Evolutionary conservation across 2,888 invertebrate species (phyloP).

Genomic region (Caradrina clavipalpis): DNA sequence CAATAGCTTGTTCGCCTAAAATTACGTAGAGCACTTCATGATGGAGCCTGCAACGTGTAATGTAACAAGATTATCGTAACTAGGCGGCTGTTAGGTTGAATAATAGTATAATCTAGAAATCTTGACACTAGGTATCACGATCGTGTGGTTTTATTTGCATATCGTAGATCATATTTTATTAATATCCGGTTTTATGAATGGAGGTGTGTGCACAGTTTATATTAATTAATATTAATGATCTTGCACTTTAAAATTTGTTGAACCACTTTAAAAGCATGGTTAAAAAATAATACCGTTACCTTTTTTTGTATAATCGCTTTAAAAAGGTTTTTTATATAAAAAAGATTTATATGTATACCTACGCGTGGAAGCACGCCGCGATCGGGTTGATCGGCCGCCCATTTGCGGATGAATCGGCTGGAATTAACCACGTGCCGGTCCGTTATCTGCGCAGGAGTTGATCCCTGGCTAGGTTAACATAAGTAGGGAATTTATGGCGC

Average conservation of each 20-base stretch:
- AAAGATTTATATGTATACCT: not conserved
- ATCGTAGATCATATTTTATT: constrained; percentile 9
- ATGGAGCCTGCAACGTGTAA: constrained; percentile 20
- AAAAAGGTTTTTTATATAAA: not conserved
- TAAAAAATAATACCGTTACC: too few relatives aligned
- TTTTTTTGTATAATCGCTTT: too few relatives aligned
- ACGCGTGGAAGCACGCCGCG: constrained; percentile 15
- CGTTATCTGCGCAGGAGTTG: constrained; percentile 65
- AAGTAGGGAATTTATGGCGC: constrained; percentile 29
- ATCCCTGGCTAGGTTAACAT: constrained; percentile 54
- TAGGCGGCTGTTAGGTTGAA: constrained; percentile 12
- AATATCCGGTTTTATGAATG: not conserved
- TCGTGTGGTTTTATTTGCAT: constrained; percentile 19
- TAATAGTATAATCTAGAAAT: constrained; percentile 24
- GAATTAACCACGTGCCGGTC: constrained; percentile 78
- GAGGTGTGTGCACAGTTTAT: not conserved
- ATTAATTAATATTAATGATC: constrained; percentile 19
- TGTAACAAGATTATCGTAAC: constrained; percentile 37
- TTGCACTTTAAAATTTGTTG: constrained; percentile 6
- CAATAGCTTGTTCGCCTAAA: constrained; percentile 18
- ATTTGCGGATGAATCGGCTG: constrained; percentile 75
- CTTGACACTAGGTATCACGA: constrained; percentile 2
- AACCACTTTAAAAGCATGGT: not conserved
- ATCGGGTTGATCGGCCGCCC: constrained; percentile 63
- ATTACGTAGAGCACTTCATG: constrained; percentile 26